Conservation (phyloP, 2,797 vertebrate genomes). For the Pseudocheirus occidentalis region DNA sequence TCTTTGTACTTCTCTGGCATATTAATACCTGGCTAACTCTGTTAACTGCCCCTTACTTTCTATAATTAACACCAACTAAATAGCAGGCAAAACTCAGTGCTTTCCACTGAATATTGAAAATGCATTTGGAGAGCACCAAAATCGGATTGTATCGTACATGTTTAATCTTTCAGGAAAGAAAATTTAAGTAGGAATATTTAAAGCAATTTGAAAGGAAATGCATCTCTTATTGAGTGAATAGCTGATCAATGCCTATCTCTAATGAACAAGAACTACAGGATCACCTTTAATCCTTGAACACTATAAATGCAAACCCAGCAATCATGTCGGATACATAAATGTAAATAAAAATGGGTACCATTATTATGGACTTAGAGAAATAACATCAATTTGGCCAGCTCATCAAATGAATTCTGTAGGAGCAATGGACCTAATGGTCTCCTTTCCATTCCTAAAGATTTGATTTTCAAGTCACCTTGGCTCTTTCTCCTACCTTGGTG, state of each 20-base stretch:
- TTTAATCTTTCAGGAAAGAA: background rate
- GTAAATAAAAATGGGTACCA: background rate
- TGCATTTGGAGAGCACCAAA: background rate
- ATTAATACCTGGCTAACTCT: background rate
- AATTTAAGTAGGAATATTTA: background rate
- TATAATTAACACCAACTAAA: background rate
- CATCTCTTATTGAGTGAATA: background rate
- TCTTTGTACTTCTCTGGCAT: background rate
- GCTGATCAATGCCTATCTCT: background rate
- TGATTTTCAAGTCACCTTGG: background rate
- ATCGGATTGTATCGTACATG: background rate
- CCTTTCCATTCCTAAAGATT: background rate
- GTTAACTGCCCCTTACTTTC: background rate
- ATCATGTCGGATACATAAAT: background rate
- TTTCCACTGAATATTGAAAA: background rate
- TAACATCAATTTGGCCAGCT: background rate
- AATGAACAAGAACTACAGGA: background rate
- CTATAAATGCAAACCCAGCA: background rate
- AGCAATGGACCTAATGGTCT: background rate
- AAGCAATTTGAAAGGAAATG: background rate
- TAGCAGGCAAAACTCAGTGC: background rate
- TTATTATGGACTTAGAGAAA: background rate
- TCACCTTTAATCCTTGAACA: background rate
- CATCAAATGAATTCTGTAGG: background rate
- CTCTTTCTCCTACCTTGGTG: background rate